Base-by-base conservation (phyloP, 2,113 vertebrate genomes). In the Gymnorhina tibicen region DNA sequence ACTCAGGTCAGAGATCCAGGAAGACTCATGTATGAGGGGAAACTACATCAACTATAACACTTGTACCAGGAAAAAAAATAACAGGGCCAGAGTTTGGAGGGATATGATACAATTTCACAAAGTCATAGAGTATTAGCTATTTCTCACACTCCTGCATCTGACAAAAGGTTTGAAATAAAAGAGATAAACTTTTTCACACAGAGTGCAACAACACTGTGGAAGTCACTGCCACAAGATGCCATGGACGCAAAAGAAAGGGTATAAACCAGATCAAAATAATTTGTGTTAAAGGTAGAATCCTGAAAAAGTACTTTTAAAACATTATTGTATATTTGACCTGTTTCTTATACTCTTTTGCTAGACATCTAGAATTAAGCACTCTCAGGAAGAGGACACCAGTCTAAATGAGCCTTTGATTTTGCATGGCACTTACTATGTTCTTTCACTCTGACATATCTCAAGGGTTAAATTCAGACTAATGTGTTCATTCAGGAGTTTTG, bases 391-490 rank as follows among this genome's bases (percentile, higher is more conserved):
- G 7, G 21, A 22, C 33, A 64, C 3, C 30, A 72, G 24, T 30
- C 23, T 70, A 78, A 62, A 30, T 1, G 14, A 56, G 14, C 44
- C 60, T 75, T 89, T 72, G n/a, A 59, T 75, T 89, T 81, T 72
- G 21, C 4, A 23, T 11, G 12, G 24, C 9, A 1, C 28, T 23
- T 82, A 17, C 30, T 52, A 11, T 26, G 37, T 15, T 63, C n/a
- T 69, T 77, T 10, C 17, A 50, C 70, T 87, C 58, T 42, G 11
- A 27, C 35, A 39, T 39, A 58, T 33, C 16, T 47, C 63, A 91
- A 96, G 87, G 67, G 84, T 87, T 94, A 91, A 91, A 85, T 53
- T 68, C 81, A 82, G 82, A 68, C 28, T 58, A 42, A 73, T 3
- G 8, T 64, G 56, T 46, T 70, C 60, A n/a, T 23, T 72, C n/a